Evolutionary conservation across 92 coral and sea anemone genomes (phyloP).

Genomic region (Hydrozoanthus gracilis): DNA sequence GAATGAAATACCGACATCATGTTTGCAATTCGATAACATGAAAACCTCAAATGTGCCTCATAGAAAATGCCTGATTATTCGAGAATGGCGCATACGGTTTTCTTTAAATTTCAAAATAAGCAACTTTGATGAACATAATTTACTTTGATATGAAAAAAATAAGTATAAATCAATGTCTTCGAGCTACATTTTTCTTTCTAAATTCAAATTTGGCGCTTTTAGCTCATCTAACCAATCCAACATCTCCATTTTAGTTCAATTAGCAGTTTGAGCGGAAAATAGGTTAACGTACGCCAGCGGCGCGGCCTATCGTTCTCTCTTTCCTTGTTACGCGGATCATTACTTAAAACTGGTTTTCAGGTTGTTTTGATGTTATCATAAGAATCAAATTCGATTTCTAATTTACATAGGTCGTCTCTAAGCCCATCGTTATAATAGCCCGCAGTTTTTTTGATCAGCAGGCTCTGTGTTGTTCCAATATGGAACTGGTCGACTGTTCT

Average conservation of each 20-base stretch:
- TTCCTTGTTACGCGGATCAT: slow-evolving; percentile 8
- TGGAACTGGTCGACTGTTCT: no score
- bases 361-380: no score
- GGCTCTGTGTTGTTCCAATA: not conserved
- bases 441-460: slow-evolving; percentile 4
- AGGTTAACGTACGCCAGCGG: slow-evolving; percentile 18
- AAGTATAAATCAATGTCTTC: not conserved
- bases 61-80: slow-evolving; percentile 24
- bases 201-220: slow-evolving; percentile 36
- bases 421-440: slow-evolving; percentile 18
- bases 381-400: no score
- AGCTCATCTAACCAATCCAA: slow-evolving; percentile 11
- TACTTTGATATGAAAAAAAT: not conserved
- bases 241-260: slow-evolving; percentile 2
- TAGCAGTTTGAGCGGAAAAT: slow-evolving; percentile 10
- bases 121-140: slow-evolving; percentile 18
- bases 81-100: slow-evolving; percentile 17
- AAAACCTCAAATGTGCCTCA: not conserved
- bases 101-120: slow-evolving; percentile 32
- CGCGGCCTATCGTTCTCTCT: slow-evolving; percentile 32
- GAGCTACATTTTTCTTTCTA: slow-evolving; percentile 16
- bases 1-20: slow-evolving; percentile 12
- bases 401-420: no score
- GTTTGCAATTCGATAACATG: slow-evolving; percentile 32
- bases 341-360: not conserved